These are phyloP conservation scores for Scaeva pyrastri DNA, from an alignment of 2,888 invertebrate genomes.

Conservation along the genomic window DNA sequence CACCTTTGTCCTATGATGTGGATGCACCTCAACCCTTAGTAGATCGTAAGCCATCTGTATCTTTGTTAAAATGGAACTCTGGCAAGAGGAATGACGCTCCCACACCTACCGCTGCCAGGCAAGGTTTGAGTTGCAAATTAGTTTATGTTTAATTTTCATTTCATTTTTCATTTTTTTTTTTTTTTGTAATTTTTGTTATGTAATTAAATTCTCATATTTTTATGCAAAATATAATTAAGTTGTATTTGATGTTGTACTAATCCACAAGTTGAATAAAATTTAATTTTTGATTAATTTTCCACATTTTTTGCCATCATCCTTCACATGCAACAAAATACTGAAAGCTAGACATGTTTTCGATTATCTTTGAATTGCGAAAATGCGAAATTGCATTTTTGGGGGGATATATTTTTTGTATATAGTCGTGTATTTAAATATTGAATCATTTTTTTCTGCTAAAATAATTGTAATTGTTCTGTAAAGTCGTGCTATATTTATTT, in stretches of 20 bases:
- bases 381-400: not conserved
- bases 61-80: constrained; percentile 85
- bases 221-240: constrained; percentile 20
- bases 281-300: constrained; percentile 9
- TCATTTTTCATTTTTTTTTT: constrained; percentile 45
- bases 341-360: constrained; percentile 80
- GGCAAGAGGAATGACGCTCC: constrained; percentile 80
- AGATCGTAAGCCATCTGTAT: constrained; percentile 88
- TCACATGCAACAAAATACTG: constrained; percentile 78
- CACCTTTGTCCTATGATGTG: constrained; percentile 86
- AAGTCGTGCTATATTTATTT: not conserved
- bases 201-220: constrained; percentile 32
- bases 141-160: constrained; percentile 52
- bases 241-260: constrained; percentile 53
- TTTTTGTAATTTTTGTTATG: not conserved
- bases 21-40: constrained; percentile 90
- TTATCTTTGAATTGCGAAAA: not conserved
- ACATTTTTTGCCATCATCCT: constrained; percentile 55
- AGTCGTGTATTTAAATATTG: not conserved
- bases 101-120: constrained; percentile 84
- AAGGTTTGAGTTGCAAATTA: constrained; percentile 84
- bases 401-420: not conserved
- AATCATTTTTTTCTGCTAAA: constrained; percentile 34
- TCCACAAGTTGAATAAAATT: constrained; percentile 34
- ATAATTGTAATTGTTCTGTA: constrained; percentile 1